Base-by-base conservation (phyloP, 2,113 vertebrate species). In the Scartelaos histophorus region DNA sequence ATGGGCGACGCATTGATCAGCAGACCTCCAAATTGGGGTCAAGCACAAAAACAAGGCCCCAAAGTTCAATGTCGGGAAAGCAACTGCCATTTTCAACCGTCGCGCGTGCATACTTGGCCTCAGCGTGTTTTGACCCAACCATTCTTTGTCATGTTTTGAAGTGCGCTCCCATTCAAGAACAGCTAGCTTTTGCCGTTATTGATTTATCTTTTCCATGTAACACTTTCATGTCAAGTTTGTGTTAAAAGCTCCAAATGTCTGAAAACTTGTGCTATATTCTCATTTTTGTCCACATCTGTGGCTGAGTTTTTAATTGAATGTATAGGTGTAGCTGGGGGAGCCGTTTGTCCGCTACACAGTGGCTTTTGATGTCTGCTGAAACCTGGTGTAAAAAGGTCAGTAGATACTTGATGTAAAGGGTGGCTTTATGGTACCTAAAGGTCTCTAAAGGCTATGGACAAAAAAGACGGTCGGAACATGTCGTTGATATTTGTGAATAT, bases 11-110 rank as follows among this genome's bases (percentile, higher is more conserved):
- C 87, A 87, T 85, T 91, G 89, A 92, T 89, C 89, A 90, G 75
- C 90, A 75, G 80, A 93, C 93, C 93, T 92, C 86, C 83, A 91
- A 91, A 92, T 89, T 91, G 90, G 90, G 92, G 91, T 94, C 92
- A 92, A 90, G 68, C 81, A 87, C 85, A 87, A 88, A 88, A 90
- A 64, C 34, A 11, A 84, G 85, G 83, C 73, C 80, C 82, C 81
- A 49, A 1, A 82, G 77, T 81, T 78, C 69, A 67, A 53, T 72
- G 77, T 78, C 76, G 74, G 74, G 71, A 19, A 80, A 78, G 83
- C 83, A 84, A 87, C 85, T 69, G 77, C 82, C 82, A 73, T 88
- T 70, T 34, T 34, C 80, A 82, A 87, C 85, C 76, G 80, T 82
- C 84, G 71, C 84, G 66, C 71, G 76, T 73, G 76, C 58, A n/a